Conservation (phyloP, 2,113 vertebrate species). For the Uria aalge region DNA sequence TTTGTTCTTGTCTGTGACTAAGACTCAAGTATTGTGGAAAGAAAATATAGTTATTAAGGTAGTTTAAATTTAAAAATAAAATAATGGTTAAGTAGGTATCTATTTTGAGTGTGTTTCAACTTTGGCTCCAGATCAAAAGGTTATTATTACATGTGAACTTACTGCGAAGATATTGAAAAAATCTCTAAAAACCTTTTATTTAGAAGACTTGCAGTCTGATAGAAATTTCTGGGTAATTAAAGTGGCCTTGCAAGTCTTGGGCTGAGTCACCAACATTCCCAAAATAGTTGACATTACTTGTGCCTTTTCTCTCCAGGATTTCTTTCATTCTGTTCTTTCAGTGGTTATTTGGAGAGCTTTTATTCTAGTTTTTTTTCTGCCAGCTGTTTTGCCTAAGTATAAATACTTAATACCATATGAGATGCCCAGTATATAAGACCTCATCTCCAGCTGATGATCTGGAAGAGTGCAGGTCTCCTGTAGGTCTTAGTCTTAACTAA, state of each 20-base stretch:
- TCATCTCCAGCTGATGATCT: not conserved
- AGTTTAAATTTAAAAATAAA: constrained; percentile 26
- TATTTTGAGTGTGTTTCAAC: constrained; percentile 3
- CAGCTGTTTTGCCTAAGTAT: not conserved
- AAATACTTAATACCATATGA: not conserved
- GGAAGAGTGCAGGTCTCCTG: not conserved
- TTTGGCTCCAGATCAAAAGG: not conserved
- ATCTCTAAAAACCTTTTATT: not conserved
- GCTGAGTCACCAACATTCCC: not conserved
- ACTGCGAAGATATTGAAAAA: not conserved
- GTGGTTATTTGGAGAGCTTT: not conserved
- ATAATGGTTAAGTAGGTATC: not conserved
- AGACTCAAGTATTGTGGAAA: not conserved
- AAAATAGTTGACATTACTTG: not conserved
- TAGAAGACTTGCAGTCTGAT: not conserved
- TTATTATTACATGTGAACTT: not conserved
- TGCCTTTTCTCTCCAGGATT: not conserved
- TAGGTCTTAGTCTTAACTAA: not conserved
- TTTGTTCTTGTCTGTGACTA: not conserved
- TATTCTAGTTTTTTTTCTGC: not conserved
- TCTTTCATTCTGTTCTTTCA: not conserved
- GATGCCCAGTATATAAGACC: not conserved
- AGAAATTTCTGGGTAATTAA: constrained; percentile 20
- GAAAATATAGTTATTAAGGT: constrained; percentile 26
- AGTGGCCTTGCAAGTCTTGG: not conserved